Base-by-base conservation (phyloP, 2,797 vertebrate species). In the Sebastolobus alascanus region DNA sequence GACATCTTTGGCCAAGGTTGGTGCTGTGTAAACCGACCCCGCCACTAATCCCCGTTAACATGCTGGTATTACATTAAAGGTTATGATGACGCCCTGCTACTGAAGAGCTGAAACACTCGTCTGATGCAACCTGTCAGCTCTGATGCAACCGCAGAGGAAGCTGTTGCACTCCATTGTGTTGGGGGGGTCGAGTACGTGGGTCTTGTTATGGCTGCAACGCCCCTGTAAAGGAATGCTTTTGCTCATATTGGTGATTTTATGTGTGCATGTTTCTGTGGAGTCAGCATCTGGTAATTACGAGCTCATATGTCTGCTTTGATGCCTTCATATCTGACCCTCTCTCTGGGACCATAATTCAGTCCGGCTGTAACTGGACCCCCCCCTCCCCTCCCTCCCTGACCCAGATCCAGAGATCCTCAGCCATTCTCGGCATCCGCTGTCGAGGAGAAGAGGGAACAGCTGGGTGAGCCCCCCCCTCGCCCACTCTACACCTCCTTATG, bases 361-460 rank as follows among this genome's bases (percentile, higher is more conserved):
- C 55, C 10, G 6, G 18, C 64, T 84, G 90, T 90, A 93, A 94
- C 88, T 59, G 50, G 84, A 92, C 70, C 43, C 52, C 18, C 63
- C 37, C n/a, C 20, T 56, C 3, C 68, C 40, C 37, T 18, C 25
- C 33, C 55, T 43, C 68, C 40, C 85, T 85, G 90, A 93, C 92
- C 91, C 89, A 88, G 79, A 93, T 92, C 86, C 79, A 80, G 66
- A 83, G 69, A 90, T 84, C 87, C 79, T 85, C 82, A 87, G 80
- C 75, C 73, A 90, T 90, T 88, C 89, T 68, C 13, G 85, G 91
- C 84, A 93, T 93, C 85, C 5, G 73, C 88, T 87, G 81, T 91
- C 43, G 86, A 93, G 92, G 87, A 93, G 90, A 82, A 84, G 90
- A 84, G 70, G 64, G 66, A 90, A 90, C 92, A 94, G 91, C 90